Evolutionary conservation across 2,797 vertebrate genomes (phyloP).

Genomic region (Paguma larvata): DNA sequence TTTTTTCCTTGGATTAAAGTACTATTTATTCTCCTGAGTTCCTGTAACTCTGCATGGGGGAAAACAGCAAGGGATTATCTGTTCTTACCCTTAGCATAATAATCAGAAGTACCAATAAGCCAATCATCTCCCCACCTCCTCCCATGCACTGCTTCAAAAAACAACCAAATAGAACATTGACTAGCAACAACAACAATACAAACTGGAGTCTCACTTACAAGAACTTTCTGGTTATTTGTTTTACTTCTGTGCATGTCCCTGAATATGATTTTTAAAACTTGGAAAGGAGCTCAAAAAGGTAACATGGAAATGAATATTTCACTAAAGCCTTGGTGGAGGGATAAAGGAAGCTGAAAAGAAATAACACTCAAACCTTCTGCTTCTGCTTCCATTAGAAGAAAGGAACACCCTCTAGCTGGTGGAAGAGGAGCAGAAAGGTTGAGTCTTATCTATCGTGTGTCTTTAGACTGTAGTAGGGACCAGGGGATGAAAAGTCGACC

Average conservation of each 20-base stretch:
- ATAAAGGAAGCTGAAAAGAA: neutral
- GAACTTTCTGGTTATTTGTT: conserved; percentile 1
- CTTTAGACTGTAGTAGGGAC: neutral
- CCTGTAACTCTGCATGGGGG: neutral
- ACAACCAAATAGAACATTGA: neutral
- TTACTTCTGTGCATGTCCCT: neutral
- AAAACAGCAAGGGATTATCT: neutral
- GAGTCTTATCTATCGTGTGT: neutral
- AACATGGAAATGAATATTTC: neutral
- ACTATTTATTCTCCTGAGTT: neutral
- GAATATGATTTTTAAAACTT: conserved; percentile 28
- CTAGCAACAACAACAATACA: neutral
- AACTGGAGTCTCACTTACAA: neutral
- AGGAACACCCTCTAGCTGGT: neutral
- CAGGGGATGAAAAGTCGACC: neutral
- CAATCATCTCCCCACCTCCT: neutral
- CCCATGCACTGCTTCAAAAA: neutral
- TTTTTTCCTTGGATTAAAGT: neutral
- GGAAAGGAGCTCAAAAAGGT: neutral
- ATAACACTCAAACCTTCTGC: neutral
- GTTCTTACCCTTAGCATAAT: neutral
- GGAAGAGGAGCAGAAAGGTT: neutral
- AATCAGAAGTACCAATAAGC: neutral
- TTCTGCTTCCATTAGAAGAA: neutral
- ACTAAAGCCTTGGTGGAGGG: neutral